phyloP scores from a whole-genome alignment of 2,797 vertebrate species.

The Bradypodion pumilum region DNA sequence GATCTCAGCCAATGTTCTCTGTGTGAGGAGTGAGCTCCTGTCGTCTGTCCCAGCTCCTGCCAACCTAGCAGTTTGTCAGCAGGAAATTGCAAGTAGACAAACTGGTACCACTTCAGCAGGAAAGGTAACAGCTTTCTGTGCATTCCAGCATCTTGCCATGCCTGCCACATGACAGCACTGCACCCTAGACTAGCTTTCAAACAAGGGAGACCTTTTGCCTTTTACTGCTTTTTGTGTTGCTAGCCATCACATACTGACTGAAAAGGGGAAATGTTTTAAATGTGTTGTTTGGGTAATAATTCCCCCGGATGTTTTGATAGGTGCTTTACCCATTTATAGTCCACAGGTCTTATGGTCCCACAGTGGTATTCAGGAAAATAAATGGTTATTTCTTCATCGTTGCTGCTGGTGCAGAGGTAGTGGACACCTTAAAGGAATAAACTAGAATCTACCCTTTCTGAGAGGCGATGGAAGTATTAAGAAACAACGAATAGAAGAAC shows the following conservation, averaged over 20 bases:
- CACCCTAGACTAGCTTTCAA: too few relatives aligned
- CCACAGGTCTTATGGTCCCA: conserved; percentile 26
- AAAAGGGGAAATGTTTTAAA: background rate
- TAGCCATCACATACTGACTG: background rate
- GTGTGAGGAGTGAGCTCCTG: too few relatives aligned
- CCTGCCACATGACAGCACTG: too few relatives aligned
- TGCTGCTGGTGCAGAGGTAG: background rate
- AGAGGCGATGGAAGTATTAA: background rate
- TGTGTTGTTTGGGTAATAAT: background rate
- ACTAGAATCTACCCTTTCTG: background rate
- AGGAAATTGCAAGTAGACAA: too few relatives aligned
- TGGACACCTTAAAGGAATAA: background rate
- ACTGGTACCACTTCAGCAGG: too few relatives aligned
- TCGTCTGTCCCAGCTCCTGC: too few relatives aligned
- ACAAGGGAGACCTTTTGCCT: too few relatives aligned
- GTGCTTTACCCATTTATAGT: conserved; percentile 25
- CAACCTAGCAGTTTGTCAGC: too few relatives aligned
- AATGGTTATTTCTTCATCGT: conserved; percentile 20
- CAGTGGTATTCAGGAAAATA: conserved; percentile 24
- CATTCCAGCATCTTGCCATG: too few relatives aligned
- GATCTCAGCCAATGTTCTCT: too few relatives aligned
- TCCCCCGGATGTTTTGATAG: conserved; percentile 12
- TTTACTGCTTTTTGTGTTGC: too few relatives aligned
- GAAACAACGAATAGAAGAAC: background rate
- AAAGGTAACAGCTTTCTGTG: too few relatives aligned